These are phyloP conservation scores for Germaria angustata DNA, from an alignment of 2,888 invertebrate species.

Conservation along the genomic window DNA sequence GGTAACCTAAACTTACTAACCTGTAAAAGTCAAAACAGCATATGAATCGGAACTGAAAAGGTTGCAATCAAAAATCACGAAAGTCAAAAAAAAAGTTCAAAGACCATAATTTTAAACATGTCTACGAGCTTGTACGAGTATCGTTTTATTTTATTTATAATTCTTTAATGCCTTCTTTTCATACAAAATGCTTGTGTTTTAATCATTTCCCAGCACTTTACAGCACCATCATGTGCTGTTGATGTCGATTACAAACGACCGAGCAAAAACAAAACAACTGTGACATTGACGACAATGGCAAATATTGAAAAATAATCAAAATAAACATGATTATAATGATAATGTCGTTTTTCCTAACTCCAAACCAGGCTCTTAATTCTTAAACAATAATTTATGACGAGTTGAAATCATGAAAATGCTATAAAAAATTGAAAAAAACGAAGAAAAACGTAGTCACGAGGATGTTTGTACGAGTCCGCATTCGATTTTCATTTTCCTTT, in stretches of 20 bases:
- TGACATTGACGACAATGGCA: conserved; percentile 37
- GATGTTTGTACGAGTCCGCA: background rate
- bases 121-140: background rate
- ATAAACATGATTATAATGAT: conserved; percentile 33
- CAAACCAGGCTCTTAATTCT: background rate
- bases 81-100: too few relatives aligned
- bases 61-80: too few relatives aligned
- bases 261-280: background rate
- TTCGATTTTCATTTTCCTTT: background rate
- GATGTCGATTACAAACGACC: conserved; percentile 18
- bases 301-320: background rate
- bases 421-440: background rate
- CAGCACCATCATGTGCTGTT: background rate
- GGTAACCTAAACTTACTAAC: too few relatives aligned
- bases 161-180: conserved; percentile 11
- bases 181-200: conserved; percentile 39
- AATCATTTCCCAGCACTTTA: conserved; percentile 64
- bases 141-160: conserved; percentile 41
- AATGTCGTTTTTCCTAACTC: conserved; percentile 12
- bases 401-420: conserved; percentile 31
- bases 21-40: too few relatives aligned
- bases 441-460: background rate
- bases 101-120: too few relatives aligned
- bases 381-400: conserved; percentile 28
- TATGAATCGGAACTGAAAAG: too few relatives aligned